phyloP scores from a whole-genome alignment of 2,888 invertebrate species.

The Nemotelus nigrinus region DNA sequence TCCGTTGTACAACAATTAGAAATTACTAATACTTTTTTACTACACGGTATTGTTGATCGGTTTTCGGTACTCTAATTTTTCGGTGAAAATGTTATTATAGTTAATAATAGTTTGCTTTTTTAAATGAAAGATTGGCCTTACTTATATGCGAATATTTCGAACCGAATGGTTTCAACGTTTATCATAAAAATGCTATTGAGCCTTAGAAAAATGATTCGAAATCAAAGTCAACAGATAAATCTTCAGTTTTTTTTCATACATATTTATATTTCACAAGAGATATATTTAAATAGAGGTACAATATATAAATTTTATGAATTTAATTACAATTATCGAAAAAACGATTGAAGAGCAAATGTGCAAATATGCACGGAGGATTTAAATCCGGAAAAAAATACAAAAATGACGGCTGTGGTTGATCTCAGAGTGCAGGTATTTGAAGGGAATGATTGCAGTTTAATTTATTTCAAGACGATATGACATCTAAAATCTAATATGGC shows the following conservation, averaged over 20 bases:
- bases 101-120: too few species aligned
- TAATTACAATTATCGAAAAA: slow-evolving; percentile 22
- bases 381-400: not conserved
- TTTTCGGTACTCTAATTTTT: slow-evolving; percentile 18
- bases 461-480: not conserved
- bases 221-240: too few species aligned
- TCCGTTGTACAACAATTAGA: slow-evolving; percentile 39
- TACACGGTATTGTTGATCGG: slow-evolving; percentile 29
- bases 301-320: not conserved
- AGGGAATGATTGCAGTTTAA: slow-evolving; percentile 15
- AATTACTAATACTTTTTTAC: slow-evolving; percentile 47
- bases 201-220: too few species aligned
- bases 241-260: too few species aligned
- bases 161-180: too few species aligned
- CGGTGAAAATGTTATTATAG: slow-evolving; percentile 6
- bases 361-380: not conserved
- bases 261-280: not conserved
- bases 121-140: too few species aligned
- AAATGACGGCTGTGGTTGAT: not conserved
- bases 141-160: too few species aligned
- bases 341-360: not conserved
- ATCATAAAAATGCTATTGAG: too few species aligned
- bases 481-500: slow-evolving; percentile 33
- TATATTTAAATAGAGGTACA: not conserved
- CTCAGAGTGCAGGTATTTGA: not conserved